A percentile compares a stretch with the other conserved stretches of the same genome.
These are phyloP conservation scores for Misgurnus mizolepis DNA, from an alignment of 2,113 vertebrate genomes.

Conservation along the genomic window DNA sequence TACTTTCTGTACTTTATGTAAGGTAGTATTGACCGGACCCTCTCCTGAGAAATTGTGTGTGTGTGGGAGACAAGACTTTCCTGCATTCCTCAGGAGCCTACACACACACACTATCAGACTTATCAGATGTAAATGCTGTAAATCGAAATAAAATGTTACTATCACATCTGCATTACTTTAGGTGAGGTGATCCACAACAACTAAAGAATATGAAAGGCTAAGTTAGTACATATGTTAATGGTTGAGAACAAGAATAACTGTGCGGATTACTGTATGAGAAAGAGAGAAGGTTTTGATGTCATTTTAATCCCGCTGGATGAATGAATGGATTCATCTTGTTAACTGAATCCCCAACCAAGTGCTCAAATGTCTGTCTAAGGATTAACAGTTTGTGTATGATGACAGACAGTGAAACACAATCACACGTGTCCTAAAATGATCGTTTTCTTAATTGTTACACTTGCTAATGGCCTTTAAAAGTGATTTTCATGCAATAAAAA, in stretches of 20 bases:
- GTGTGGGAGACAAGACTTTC: conserved; percentile 17
- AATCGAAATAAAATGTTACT: no score
- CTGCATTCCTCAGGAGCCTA: conserved; percentile 45
- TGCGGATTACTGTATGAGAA: no score
- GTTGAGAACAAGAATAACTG: background rate
- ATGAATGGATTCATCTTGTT: conserved; percentile 11
- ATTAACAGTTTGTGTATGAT: background rate
- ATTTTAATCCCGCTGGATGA: conserved; percentile 9
- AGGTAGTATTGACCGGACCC: background rate
- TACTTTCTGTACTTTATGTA: background rate
- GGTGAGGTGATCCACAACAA: no score
- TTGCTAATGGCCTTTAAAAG: no score
- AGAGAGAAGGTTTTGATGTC: background rate
- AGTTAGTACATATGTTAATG: background rate
- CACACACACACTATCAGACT: conserved; percentile 30
- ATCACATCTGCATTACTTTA: no score
- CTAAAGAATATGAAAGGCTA: no score
- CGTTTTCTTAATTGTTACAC: background rate
- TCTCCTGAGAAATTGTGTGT: conserved; percentile 8
- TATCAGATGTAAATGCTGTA: background rate
- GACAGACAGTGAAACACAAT: conserved; percentile 9
- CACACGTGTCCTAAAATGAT: conserved; percentile 44
- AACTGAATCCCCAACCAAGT: conserved; percentile 14
- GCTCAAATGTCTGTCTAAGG: background rate
- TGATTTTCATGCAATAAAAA: no score